Evolutionary conservation across 1,140 invertebrate species (phyloP), one percentile per base, ranked within the genome.

Genomic region (Pseudomyrmex dendroicus): DNA sequence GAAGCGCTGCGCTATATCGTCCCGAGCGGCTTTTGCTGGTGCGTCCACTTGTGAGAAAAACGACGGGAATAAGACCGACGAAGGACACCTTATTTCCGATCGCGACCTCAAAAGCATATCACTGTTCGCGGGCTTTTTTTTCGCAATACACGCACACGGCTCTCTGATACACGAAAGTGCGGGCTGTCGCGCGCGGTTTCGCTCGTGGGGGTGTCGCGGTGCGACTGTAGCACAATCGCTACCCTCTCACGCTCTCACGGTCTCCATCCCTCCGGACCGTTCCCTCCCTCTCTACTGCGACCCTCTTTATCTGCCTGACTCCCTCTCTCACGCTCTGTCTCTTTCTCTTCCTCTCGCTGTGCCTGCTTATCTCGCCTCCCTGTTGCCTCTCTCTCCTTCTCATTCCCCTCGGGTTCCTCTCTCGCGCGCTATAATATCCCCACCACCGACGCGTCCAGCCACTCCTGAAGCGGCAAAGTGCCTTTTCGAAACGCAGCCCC

Each of bases 161-260:
- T 70, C 64, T 72, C 5, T 35, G 35, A 59, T 70, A 72, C 64
- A 67, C 62, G 63, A 78, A 57, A 88, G 84, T 82, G 84, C 87
- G 85, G 83, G 73, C 84, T 76, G 82, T 48, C 73, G 90, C 91
- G 90, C 93, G 91, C 91, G 92, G 88, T 92, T 92, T 89, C 89
- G 85, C 91, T 92, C 92, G 89, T 92, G 89, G 84, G 90, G 91
- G 91, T 93, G 93, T 93, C 93, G 93, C 93, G 93, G 88, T 91
- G 92, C 93, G 93, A 94, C 93, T 94, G 93, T 94, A 93, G 93
- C 92, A 91, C 92, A 92, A 92, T 92, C 90, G 87, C 92, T 90
- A 90, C 89, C 91, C 92, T 91, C 92, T 91, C 90, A 89, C 88
- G 89, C 89, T 90, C 89, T 93, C 91, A 89, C 89, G 76, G 89